Conservation (phyloP, 2,888 invertebrate genomes). For the Philereme vetulata region DNA sequence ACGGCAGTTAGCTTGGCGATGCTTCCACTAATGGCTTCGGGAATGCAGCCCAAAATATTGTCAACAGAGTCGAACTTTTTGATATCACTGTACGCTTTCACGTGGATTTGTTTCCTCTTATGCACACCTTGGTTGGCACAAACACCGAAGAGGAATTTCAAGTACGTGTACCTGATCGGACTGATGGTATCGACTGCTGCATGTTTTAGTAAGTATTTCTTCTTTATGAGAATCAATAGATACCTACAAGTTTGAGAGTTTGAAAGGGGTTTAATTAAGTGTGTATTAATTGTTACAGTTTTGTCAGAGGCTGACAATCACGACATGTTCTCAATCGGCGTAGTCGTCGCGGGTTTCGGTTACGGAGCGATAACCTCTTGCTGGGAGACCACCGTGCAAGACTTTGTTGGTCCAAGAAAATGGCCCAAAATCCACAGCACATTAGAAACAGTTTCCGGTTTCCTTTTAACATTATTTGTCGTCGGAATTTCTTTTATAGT, state of each 20-base stretch:
- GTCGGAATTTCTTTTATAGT: conserved; percentile 59
- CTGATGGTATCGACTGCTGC: conserved; percentile 63
- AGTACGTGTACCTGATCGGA: conserved; percentile 66
- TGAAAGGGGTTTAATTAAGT: conserved; percentile 8
- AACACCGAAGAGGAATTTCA: conserved; percentile 74
- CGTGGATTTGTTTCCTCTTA: conserved; percentile 76
- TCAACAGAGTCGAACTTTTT: conserved; percentile 70
- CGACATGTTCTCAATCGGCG: conserved; percentile 76
- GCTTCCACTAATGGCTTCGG: conserved; percentile 67
- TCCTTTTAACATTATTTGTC: conserved; percentile 60
- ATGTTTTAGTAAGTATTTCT: conserved; percentile 63
- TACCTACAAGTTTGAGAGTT: background rate
- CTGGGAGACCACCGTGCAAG: conserved; percentile 74
- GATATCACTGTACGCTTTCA: conserved; percentile 72
- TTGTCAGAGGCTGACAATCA: conserved; percentile 67
- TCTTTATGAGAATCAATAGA: background rate
- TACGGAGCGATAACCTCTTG: conserved; percentile 76
- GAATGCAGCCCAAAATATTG: conserved; percentile 66
- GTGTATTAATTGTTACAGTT: conserved; percentile 53
- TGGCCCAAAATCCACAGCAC: conserved; percentile 78
- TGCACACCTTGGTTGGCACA: conserved; percentile 74
- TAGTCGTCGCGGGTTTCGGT: conserved; percentile 78
- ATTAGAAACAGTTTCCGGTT: conserved; percentile 71
- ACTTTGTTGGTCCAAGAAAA: conserved; percentile 75
- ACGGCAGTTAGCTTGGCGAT: conserved; percentile 64